phyloP scores from a whole-genome alignment of 2,888 invertebrate species.

The Lasioglossum leucozonium region DNA sequence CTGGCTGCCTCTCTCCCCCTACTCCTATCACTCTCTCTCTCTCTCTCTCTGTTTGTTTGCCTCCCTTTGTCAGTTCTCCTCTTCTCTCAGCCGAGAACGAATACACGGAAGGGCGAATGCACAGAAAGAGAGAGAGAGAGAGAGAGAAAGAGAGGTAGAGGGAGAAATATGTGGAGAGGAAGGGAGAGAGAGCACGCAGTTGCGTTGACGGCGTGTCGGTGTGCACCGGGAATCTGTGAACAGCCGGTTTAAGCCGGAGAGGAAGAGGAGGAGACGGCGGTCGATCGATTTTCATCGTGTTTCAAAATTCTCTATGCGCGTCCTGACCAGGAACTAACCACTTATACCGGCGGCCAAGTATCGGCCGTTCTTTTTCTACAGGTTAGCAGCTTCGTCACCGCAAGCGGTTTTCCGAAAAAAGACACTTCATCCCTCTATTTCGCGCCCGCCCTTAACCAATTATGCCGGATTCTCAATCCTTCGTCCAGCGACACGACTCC shows the following conservation, averaged over 20 bases:
- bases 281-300: slow-evolving; percentile 73
- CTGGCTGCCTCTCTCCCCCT: neutral
- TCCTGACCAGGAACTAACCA: slow-evolving; percentile 60
- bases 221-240: slow-evolving; percentile 71
- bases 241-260: slow-evolving; percentile 70
- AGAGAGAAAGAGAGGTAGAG: neutral
- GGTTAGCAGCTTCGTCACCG: neutral
- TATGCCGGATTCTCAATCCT: neutral
- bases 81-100: slow-evolving; percentile 16
- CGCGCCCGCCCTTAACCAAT: neutral
- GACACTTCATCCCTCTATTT: neutral
- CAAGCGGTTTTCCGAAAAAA: neutral
- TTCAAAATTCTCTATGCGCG: slow-evolving; percentile 69
- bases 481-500: neutral
- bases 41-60: slow-evolving; percentile 7
- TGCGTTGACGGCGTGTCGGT: slow-evolving; percentile 36
- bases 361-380: neutral
- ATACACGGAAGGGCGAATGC: slow-evolving; percentile 15
- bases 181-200: slow-evolving; percentile 21
- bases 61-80: slow-evolving; percentile 28
- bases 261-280: slow-evolving; percentile 39
- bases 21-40: neutral
- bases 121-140: neutral
- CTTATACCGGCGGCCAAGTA: slow-evolving; percentile 34
- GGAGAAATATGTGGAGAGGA: neutral